Evolutionary conservation across 2,113 vertebrate genomes (phyloP).

Genomic region (Hyaena hyaena): DNA sequence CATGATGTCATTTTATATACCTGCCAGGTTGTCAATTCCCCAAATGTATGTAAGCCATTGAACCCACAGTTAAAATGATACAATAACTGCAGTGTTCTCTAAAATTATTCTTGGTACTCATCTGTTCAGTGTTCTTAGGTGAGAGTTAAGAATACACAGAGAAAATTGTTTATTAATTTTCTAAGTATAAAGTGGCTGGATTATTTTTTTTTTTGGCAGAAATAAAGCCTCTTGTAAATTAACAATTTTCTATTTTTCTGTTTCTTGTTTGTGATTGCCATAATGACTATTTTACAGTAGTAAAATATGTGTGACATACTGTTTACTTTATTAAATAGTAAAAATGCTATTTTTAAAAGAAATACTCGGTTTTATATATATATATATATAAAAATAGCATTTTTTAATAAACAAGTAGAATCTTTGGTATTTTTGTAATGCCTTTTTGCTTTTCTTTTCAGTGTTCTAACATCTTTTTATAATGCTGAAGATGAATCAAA

Average conservation of each 20-base stretch:
- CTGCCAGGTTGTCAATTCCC: background rate
- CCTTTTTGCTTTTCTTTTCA: conserved; percentile 83
- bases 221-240: background rate
- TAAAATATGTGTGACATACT: background rate
- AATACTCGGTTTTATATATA: too few species aligned
- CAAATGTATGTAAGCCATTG: background rate
- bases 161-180: conserved; percentile 22
- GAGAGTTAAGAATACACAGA: background rate
- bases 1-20: background rate
- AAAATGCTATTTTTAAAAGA: too few species aligned
- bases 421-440: background rate
- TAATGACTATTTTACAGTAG: background rate
- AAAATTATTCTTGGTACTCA: background rate
- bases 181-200: background rate
- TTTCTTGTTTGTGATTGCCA: background rate
- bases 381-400: background rate
- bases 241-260: background rate
- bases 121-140: background rate
- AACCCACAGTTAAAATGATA: background rate
- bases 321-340: background rate
- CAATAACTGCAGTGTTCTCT: background rate
- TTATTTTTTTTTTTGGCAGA: background rate
- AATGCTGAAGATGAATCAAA: conserved; percentile 96
- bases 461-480: conserved; percentile 93
- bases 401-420: conserved; percentile 8